Base-by-base conservation (phyloP, 2,113 vertebrate species). In the Cepphus grylle region DNA sequence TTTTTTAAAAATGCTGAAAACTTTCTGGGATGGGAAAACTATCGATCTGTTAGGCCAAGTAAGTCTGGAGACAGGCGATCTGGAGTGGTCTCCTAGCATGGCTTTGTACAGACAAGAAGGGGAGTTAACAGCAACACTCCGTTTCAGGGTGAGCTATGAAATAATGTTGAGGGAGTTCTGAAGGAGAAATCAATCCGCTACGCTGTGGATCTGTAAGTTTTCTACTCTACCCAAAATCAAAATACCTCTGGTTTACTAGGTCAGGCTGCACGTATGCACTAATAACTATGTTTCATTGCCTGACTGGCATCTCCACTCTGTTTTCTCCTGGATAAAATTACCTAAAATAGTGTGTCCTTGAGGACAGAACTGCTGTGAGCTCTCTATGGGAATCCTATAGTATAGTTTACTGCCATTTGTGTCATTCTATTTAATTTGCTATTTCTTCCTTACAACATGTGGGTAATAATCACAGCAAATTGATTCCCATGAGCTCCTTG, bases 381-480 rank as follows among this genome's bases (percentile, higher is more conserved):
- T 93, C 83, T 12, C 88, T 58, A 59, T 83, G 62, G 92, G 85
- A 86, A 93, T 88, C 90, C 88, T 87, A 29, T 85, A 40, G 81
- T 88, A 93, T 91, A 81, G 88, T 89, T 94, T 95, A 94, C 79
- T 86, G 38, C 88, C 53, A 53, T 92, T 94, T 79, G 38, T 94
- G 76, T 79, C 93, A 91, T 93, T 94, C 82, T 79, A 65, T 79
- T 95, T 95, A 92, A 97, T 92, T 95, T 94, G 83, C 71, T 94
- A 72, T 95, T 95, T 96, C 71, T 96, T 92, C 81, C 58, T 92
- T 96, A 90, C 45, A 81, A 84, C 78, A 86, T 84, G 88, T 88
- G 73, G 93, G 90, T 67, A 97, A 94, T 96, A 93, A 96, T 95
- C 93, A 96, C 82, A 96, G 93, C 56, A 96, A 96, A 96, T 96